These are phyloP conservation scores for Parazoanthus atlanticus DNA, from an alignment of 92 coral and sea anemone species.

Conservation along the genomic window DNA sequence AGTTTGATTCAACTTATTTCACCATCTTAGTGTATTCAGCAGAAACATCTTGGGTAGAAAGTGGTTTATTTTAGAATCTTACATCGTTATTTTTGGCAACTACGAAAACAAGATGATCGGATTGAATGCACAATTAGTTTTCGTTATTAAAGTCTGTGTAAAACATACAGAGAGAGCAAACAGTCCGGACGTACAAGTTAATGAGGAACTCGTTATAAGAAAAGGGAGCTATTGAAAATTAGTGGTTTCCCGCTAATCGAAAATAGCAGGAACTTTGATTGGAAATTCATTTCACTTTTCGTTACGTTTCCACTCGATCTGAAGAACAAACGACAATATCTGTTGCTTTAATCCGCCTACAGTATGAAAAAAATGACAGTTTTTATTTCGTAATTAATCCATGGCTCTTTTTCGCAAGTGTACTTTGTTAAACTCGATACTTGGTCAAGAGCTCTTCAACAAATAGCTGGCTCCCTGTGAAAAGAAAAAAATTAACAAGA, in stretches of 20 bases:
- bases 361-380: neutral
- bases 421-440: constrained; percentile 26
- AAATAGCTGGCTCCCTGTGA: constrained; percentile 14
- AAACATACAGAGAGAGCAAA: constrained; percentile 40
- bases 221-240: constrained; percentile 10
- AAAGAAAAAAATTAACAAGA: neutral
- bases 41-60: neutral
- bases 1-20: neutral
- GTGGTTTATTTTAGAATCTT: neutral
- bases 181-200: constrained; percentile 17
- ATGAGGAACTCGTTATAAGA: constrained; percentile 32
- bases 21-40: neutral
- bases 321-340: neutral
- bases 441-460: constrained; percentile 23
- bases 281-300: constrained; percentile 26
- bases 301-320: neutral
- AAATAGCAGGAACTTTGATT: constrained; percentile 30
- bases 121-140: constrained; percentile 35
- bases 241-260: constrained; percentile 36
- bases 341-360: neutral
- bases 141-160: constrained; percentile 43
- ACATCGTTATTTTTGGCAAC: neutral
- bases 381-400: neutral
- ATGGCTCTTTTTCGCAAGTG: constrained; percentile 5
- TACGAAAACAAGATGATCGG: constrained; percentile 21